These are phyloP conservation scores for Leptogaster cylindrica DNA, from an alignment of 2,888 invertebrate genomes.

Conservation along the genomic window DNA sequence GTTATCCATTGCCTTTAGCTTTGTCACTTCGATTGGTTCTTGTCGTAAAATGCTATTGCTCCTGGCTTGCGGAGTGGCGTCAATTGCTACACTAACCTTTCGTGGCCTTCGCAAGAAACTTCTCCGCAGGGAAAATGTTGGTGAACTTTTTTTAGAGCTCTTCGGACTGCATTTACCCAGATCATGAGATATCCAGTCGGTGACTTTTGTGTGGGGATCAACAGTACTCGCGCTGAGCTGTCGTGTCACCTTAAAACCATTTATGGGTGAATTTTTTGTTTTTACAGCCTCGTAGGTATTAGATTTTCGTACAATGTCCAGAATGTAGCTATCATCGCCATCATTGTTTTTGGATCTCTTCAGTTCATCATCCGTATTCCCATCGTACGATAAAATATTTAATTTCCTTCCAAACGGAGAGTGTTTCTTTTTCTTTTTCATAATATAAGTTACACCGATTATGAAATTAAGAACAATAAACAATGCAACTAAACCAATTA, in stretches of 20 bases:
- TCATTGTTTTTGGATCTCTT: slow-evolving; percentile 58
- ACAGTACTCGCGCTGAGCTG: slow-evolving; percentile 81
- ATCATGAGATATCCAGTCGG: slow-evolving; percentile 85
- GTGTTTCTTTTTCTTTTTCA: slow-evolving; percentile 50
- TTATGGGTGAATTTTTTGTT: slow-evolving; percentile 63
- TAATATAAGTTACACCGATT: slow-evolving; percentile 52
- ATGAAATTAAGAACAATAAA: slow-evolving; percentile 75
- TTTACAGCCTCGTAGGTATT: slow-evolving; percentile 64
- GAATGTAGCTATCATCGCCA: slow-evolving; percentile 59
- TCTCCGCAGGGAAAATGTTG: slow-evolving; percentile 55
- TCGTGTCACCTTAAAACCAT: slow-evolving; percentile 70
- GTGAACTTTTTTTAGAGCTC: slow-evolving; percentile 55
- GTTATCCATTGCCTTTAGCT: slow-evolving; percentile 56
- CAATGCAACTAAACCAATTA: slow-evolving; percentile 71
- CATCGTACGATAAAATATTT: slow-evolving; percentile 59
- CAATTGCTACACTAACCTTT: slow-evolving; percentile 78
- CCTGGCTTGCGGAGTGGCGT: slow-evolving; percentile 78
- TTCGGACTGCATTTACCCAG: slow-evolving; percentile 75
- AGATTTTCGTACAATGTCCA: slow-evolving; percentile 57
- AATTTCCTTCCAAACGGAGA: slow-evolving; percentile 49
- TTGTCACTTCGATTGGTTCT: slow-evolving; percentile 77
- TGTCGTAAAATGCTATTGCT: slow-evolving; percentile 76
- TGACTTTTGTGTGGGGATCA: slow-evolving; percentile 84
- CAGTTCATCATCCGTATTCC: slow-evolving; percentile 60
- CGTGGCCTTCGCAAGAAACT: slow-evolving; percentile 65